A percentile compares a stretch with the other conserved stretches of the same genome.
phyloP scores from a whole-genome alignment of 2,797 vertebrate species.

The Tapera naevia region DNA sequence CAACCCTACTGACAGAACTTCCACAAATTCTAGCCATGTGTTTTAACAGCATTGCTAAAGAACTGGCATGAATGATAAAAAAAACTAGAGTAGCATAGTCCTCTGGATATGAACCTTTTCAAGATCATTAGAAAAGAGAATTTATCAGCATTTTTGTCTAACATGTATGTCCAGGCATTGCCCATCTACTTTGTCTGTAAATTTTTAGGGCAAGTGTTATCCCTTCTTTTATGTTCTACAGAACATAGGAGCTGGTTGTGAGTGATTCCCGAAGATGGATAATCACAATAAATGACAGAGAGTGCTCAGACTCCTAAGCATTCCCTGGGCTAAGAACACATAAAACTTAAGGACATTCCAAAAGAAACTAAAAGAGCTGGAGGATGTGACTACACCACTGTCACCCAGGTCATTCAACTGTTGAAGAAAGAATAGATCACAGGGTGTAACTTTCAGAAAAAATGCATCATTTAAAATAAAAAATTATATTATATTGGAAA shows the following conservation, averaged over 20 bases:
- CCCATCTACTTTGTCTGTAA: not conserved
- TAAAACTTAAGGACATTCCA: not conserved
- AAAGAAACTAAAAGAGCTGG: not conserved
- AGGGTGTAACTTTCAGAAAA: not conserved
- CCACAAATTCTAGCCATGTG: not conserved
- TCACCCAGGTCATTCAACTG: not conserved
- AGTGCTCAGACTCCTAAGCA: not conserved
- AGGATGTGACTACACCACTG: not conserved
- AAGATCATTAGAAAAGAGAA: not conserved
- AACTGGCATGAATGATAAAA: not conserved
- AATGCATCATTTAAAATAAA: not conserved
- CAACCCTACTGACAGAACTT: not conserved
- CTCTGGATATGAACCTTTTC: not conserved
- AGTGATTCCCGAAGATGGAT: not conserved
- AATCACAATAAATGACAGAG: not conserved
- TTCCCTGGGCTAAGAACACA: not conserved
- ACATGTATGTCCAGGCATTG: fast-evolving
- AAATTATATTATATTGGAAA: not conserved
- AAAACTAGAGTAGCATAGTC: not conserved
- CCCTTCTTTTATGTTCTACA: not conserved
- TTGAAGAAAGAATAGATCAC: not conserved
- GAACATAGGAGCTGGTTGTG: not conserved
- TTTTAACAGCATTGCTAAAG: not conserved
- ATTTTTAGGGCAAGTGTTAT: not conserved
- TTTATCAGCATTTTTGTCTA: not conserved